phyloP scores from a whole-genome alignment of 2,113 vertebrate species.

The Aramus guarauna region DNA sequence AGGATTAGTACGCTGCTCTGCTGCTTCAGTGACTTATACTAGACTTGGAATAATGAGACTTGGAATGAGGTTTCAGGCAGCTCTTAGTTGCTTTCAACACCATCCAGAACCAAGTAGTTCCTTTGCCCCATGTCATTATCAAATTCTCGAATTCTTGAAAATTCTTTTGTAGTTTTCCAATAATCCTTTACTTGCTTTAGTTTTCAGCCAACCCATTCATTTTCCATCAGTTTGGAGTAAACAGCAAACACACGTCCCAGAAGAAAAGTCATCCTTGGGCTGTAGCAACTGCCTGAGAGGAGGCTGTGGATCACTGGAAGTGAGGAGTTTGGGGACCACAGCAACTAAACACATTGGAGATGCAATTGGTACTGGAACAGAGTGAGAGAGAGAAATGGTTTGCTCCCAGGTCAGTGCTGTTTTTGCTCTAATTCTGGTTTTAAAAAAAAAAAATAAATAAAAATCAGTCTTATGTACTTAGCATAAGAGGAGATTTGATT shows the following conservation, averaged over 20 bases:
- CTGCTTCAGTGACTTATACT: conserved; percentile 61
- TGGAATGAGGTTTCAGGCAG: conserved; percentile 22
- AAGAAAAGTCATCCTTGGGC: not conserved
- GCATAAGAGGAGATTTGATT: not conserved
- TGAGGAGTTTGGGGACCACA: not conserved
- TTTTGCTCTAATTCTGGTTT: not conserved
- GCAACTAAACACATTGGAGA: not conserved
- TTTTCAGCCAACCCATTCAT: not conserved
- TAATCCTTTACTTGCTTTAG: not conserved
- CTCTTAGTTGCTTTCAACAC: conserved; percentile 43
- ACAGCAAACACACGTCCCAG: not conserved
- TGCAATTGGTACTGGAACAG: not conserved
- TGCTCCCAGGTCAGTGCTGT: not conserved
- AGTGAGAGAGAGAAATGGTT: not conserved
- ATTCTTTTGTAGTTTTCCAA: not conserved
- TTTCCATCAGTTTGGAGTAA: not conserved
- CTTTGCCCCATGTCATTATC: not conserved
- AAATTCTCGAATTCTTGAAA: not conserved
- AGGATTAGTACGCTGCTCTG: conserved; percentile 56
- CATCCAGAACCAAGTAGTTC: not conserved
- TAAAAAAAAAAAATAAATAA: not conserved
- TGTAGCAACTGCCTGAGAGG: not conserved
- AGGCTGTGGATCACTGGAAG: not conserved
- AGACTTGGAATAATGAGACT: conserved; percentile 48
- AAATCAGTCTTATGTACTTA: not conserved